Evolutionary conservation across 2,797 vertebrate genomes (phyloP).

Genomic region (Tapirus indicus): DNA sequence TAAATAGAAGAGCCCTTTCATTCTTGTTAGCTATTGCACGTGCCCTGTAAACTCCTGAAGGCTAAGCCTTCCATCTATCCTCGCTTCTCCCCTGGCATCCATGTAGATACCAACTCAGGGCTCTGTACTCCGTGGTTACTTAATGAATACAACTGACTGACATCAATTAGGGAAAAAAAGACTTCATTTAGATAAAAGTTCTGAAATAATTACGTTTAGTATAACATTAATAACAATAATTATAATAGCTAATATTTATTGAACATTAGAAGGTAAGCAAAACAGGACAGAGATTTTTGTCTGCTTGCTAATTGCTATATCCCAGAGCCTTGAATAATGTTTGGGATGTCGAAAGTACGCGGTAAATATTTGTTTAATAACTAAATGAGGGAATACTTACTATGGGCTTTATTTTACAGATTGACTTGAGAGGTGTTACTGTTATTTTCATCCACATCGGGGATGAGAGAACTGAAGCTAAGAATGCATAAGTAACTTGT

Average conservation of each 20-base stretch:
- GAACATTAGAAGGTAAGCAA: not conserved
- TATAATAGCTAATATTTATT: not conserved
- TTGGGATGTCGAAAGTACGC: not conserved
- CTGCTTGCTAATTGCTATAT: not conserved
- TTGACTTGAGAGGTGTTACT: not conserved
- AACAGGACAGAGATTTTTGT: not conserved
- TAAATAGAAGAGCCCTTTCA: not conserved
- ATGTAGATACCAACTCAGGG: not conserved
- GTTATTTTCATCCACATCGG: not conserved
- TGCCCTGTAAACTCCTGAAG: not conserved
- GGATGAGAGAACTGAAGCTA: not conserved
- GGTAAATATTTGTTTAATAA: slow-evolving; percentile 23
- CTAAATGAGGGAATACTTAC: not conserved
- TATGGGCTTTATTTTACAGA: not conserved
- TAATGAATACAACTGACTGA: not conserved
- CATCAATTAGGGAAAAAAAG: not conserved
- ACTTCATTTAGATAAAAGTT: not conserved
- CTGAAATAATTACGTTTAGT: not conserved
- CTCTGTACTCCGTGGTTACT: not conserved
- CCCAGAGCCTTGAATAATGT: not conserved
- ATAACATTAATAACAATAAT: not conserved
- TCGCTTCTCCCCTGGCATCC: not conserved
- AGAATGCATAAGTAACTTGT: not conserved
- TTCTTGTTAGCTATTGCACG: not conserved
- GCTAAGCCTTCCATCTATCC: not conserved